Evolutionary conservation across 2,888 invertebrate genomes (phyloP).

Genomic region (Parapristionchus giblindavisi): DNA sequence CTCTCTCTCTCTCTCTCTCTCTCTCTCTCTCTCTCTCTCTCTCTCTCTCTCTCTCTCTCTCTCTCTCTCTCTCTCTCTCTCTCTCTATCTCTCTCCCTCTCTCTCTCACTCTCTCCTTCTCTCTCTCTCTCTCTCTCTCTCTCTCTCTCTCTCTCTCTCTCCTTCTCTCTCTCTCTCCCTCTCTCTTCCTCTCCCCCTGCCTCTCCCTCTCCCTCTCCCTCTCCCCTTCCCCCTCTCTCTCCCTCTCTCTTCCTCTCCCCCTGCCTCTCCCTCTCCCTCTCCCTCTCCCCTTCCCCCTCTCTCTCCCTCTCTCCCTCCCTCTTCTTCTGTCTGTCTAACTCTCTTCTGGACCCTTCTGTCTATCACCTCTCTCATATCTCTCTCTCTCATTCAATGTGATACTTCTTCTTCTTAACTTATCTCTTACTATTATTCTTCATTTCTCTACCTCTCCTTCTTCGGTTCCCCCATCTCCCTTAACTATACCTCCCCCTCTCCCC

Average conservation of each 20-base stretch:
- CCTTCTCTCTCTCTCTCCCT: no score
- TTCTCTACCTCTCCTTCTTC: background rate
- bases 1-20: slow-evolving; percentile 1
- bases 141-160: background rate
- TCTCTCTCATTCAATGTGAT: slow-evolving; percentile 14
- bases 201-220: slow-evolving; percentile 9
- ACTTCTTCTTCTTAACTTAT: background rate
- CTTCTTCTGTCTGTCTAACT: background rate
- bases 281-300: no score
- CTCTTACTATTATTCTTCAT: background rate
- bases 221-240: background rate
- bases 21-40: slow-evolving; percentile 9
- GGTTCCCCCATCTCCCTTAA: background rate
- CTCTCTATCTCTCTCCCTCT: slow-evolving; percentile 22
- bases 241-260: background rate
- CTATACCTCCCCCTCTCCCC: background rate
- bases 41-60: background rate
- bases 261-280: slow-evolving; percentile 20
- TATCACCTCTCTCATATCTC: no score
- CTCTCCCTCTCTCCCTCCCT: background rate
- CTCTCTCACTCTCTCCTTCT: no score
- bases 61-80: background rate
- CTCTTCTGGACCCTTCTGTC: no score
- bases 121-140: background rate
- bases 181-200: background rate